These are phyloP conservation scores for Pterostichus madidus DNA, from an alignment of 2,888 invertebrate species.

Conservation along the genomic window DNA sequence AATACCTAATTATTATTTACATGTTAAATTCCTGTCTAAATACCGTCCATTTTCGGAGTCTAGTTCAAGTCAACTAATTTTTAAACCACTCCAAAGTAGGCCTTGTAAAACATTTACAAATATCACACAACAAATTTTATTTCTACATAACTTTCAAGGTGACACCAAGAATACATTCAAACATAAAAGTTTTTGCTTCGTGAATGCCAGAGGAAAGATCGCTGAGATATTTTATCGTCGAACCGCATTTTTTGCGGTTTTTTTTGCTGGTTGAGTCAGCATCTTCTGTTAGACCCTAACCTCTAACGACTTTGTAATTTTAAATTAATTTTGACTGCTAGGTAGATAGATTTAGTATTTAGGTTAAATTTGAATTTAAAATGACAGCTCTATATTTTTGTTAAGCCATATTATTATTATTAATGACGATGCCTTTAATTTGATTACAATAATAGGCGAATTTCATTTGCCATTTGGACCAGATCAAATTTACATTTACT, in stretches of 20 bases:
- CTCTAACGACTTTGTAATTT: too few species aligned
- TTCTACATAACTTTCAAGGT: constrained; percentile 19
- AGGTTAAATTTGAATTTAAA: too few species aligned
- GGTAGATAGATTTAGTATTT: too few species aligned
- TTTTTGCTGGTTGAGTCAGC: constrained; percentile 16
- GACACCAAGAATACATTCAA: not conserved
- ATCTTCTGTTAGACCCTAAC: too few species aligned
- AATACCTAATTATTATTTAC: not conserved
- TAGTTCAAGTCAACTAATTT: not conserved
- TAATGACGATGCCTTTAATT: not conserved
- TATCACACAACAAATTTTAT: constrained; percentile 3
- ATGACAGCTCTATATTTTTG: too few species aligned
- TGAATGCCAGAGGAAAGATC: constrained; percentile 23
- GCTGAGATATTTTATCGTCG: constrained; percentile 33
- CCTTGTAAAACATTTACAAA: constrained; percentile 15
- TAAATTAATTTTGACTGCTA: too few species aligned
- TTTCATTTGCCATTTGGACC: not conserved
- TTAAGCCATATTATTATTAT: not conserved
- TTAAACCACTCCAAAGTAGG: not conserved
- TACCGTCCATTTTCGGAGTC: not conserved
- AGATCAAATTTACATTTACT: too few species aligned
- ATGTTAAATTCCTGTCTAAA: not conserved
- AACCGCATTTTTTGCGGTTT: constrained; percentile 23
- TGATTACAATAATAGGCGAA: not conserved
- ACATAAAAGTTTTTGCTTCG: constrained; percentile 18